phyloP scores from a whole-genome alignment of 2,113 vertebrate genomes.

The Trogon surrucura region DNA sequence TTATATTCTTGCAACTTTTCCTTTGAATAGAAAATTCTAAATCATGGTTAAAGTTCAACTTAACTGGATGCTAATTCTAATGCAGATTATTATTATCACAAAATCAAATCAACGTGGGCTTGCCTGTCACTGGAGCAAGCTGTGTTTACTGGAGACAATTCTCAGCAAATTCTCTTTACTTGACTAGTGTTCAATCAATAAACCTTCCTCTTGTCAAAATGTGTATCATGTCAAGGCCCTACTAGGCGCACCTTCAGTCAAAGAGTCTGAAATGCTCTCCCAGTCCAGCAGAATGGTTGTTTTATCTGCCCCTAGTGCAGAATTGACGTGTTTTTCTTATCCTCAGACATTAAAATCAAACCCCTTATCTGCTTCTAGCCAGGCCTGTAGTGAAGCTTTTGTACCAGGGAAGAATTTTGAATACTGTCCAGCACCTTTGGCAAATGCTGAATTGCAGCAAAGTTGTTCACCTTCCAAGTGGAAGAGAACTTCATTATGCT shows the following conservation, averaged over 20 bases:
- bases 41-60: not conserved
- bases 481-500: conserved; percentile 5
- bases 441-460: not conserved
- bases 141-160: not conserved
- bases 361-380: not conserved
- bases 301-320: not conserved
- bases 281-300: not conserved
- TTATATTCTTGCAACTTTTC: not conserved
- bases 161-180: not conserved
- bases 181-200: not conserved
- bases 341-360: not conserved
- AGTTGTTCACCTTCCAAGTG: not conserved
- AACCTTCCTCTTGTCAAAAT: conserved; percentile 11
- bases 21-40: not conserved
- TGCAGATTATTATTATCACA: not conserved
- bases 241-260: not conserved
- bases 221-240: not conserved
- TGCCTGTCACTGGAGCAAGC: not conserved
- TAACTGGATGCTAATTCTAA: not conserved
- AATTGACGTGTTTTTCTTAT: not conserved
- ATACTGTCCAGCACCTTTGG: not conserved
- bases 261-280: not conserved
- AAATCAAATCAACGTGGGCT: not conserved
- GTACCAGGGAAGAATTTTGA: not conserved
- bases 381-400: not conserved